phyloP scores from a whole-genome alignment of 92 coral and sea anemone species.

The Porites lobata region DNA sequence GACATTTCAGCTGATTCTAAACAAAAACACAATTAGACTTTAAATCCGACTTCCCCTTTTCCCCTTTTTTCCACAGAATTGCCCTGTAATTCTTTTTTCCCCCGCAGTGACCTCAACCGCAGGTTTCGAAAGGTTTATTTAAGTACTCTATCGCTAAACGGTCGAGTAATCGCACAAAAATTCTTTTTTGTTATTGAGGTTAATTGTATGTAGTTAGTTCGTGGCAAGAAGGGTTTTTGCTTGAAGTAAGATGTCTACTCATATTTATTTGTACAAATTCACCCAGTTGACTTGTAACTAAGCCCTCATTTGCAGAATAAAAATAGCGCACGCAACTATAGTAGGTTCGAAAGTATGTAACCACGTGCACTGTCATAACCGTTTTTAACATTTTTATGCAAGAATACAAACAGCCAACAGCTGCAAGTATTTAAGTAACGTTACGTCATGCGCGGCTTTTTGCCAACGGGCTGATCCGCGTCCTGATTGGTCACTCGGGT shows the following conservation, averaged over 20 bases:
- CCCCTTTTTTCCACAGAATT: not conserved
- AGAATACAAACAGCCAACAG: slow-evolving; percentile 10
- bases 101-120: not conserved
- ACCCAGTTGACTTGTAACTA: not conserved
- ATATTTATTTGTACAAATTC: no score
- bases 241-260: no score
- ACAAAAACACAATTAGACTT: not conserved
- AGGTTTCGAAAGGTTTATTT: not conserved
- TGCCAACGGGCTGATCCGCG: slow-evolving; percentile 10
- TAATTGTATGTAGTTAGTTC: not conserved
- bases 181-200: not conserved
- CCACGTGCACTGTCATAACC: slow-evolving; percentile 26
- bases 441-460: not conserved
- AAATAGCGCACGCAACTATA: not conserved
- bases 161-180: not conserved
- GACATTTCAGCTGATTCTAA: not conserved
- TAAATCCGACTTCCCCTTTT: not conserved
- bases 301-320: not conserved
- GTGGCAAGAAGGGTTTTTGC: not conserved
- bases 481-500: slow-evolving; percentile 24
- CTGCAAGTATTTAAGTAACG: not conserved
- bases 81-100: not conserved
- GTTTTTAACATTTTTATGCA: slow-evolving; percentile 20
- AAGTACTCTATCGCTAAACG: not conserved
- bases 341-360: slow-evolving; percentile 28